These are phyloP conservation scores for Eptesicus fuscus DNA, from an alignment of 2,113 vertebrate species.

Conservation along the genomic window DNA sequence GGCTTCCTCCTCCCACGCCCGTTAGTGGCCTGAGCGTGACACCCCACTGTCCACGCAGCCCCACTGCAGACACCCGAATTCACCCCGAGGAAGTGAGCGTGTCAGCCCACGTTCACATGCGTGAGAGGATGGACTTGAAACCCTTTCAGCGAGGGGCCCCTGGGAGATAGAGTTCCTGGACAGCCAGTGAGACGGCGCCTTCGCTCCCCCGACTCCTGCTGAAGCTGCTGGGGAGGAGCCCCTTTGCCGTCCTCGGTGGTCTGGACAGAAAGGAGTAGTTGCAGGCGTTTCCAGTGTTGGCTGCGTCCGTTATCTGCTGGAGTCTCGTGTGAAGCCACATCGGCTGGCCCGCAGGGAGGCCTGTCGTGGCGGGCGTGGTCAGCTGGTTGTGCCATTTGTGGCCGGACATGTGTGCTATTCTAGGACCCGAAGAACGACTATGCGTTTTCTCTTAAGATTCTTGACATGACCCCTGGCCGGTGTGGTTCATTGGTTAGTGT, in stretches of 20 bases:
- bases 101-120: too few relatives aligned
- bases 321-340: neutral
- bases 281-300: neutral
- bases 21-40: too few relatives aligned
- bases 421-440: slow-evolving; percentile 27
- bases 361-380: neutral
- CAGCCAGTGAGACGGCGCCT: too few relatives aligned
- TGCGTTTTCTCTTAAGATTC: neutral
- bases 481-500: too few relatives aligned
- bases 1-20: too few relatives aligned
- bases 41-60: too few relatives aligned
- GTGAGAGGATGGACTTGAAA: too few relatives aligned
- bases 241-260: neutral
- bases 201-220: neutral
- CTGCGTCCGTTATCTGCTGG: neutral
- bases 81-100: too few relatives aligned
- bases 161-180: too few relatives aligned
- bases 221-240: neutral
- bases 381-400: neutral
- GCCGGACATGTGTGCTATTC: neutral
- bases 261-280: neutral
- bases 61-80: too few relatives aligned
- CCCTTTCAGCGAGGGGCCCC: too few relatives aligned
- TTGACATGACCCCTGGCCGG: neutral
- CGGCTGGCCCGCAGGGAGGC: neutral